Evolutionary conservation across 1,140 invertebrate species (phyloP).

Genomic region (Bombus impatiens): DNA sequence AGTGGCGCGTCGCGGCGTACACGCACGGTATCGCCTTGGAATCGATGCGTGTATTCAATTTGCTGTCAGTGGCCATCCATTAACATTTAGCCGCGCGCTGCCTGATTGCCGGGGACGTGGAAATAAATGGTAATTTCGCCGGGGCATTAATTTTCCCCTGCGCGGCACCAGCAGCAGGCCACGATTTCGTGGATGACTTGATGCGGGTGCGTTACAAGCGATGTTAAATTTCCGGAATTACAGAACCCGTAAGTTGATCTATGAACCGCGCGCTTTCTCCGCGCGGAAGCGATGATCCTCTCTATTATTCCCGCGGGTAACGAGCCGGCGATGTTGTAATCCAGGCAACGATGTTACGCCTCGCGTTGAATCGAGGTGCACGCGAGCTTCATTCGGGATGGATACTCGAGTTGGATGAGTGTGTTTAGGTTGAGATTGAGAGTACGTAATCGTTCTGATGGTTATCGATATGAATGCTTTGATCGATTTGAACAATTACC

Average conservation of each 20-base stretch:
- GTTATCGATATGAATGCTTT: too few species aligned
- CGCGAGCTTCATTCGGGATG: background rate
- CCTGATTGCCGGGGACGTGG: slow-evolving; percentile 52
- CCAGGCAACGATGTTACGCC: background rate
- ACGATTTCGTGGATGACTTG: slow-evolving; percentile 48
- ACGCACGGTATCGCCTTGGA: slow-evolving; percentile 49
- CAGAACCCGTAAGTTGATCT: slow-evolving; percentile 59
- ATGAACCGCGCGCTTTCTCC: slow-evolving; percentile 37
- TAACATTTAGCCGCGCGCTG: slow-evolving; percentile 57
- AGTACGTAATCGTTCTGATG: too few species aligned
- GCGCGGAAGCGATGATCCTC: background rate
- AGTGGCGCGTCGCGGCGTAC: slow-evolving; percentile 39
- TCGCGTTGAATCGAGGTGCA: background rate
- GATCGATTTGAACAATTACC: too few species aligned
- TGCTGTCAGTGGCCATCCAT: slow-evolving; percentile 59
- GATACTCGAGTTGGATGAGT: background rate
- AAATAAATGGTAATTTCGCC: slow-evolving; percentile 68
- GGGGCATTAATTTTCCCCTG: slow-evolving; percentile 41
- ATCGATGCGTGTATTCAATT: slow-evolving; percentile 72
- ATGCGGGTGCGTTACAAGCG: slow-evolving; percentile 29
- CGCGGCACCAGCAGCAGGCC: background rate
- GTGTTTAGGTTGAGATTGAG: too few species aligned
- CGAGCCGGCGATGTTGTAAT: slow-evolving; percentile 27
- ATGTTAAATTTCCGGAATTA: slow-evolving; percentile 61
- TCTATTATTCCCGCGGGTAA: slow-evolving; percentile 17